A percentile compares a stretch with the other conserved stretches of the same genome.
Evolutionary conservation across 92 coral and sea anemone species (phyloP).

Genomic region (Paragorgia papillata): DNA sequence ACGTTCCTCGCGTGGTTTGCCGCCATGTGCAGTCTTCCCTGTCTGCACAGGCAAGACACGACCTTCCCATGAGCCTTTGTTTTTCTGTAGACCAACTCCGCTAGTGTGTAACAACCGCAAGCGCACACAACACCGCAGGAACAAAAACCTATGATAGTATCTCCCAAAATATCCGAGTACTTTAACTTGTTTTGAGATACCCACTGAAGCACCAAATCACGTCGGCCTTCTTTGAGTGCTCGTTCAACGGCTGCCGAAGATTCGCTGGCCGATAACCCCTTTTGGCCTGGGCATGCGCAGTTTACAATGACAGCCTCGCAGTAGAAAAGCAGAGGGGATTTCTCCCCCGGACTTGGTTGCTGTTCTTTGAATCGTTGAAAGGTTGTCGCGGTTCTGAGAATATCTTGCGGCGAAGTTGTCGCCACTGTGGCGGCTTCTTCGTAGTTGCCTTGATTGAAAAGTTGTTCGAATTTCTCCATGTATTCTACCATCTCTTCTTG

Average conservation of each 20-base stretch:
- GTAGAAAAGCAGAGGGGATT: conserved; percentile 22
- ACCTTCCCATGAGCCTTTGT: conserved; percentile 38
- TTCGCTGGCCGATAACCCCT: conserved; percentile 19
- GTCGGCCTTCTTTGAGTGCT: conserved; percentile 12
- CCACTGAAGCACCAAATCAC: conserved; percentile 24
- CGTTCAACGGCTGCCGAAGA: conserved; percentile 10
- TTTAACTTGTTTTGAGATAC: conserved; percentile 17
- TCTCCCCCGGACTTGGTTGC: conserved; percentile 6
- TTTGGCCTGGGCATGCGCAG: neutral
- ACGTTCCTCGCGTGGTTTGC: conserved; percentile 24
- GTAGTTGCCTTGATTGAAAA: conserved; percentile 23
- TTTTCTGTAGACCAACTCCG: conserved; percentile 12
- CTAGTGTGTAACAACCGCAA: conserved; percentile 15
- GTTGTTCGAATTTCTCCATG: conserved; percentile 38
- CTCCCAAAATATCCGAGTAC: conserved; percentile 12
- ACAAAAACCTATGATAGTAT: conserved; percentile 11
- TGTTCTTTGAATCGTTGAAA: conserved; percentile 38
- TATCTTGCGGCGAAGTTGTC: conserved; percentile 30
- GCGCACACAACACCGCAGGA: neutral
- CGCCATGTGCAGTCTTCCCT: conserved; percentile 25
- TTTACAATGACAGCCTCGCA: conserved; percentile 32
- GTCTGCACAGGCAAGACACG: conserved; percentile 25
- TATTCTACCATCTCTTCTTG: conserved; percentile 34
- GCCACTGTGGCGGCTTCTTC: conserved; percentile 35
- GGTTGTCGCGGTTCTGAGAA: conserved; percentile 29